Base-by-base conservation (phyloP, 92 coral and sea anemone species). In the Epizoanthus fatuus region DNA sequence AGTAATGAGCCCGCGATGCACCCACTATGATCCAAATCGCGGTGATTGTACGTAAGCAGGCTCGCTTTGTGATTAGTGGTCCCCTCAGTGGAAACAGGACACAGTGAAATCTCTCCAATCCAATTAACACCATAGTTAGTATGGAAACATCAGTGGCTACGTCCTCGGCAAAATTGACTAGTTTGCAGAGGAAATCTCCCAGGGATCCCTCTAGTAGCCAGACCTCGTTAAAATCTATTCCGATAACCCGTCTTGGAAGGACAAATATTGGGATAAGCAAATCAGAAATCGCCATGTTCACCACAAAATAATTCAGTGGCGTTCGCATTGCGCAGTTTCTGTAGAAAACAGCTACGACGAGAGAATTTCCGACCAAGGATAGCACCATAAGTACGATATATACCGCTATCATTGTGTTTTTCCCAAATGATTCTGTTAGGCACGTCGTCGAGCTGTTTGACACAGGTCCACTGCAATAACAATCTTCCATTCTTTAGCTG, bases 101-200 rank as follows among this genome's bases (percentile, higher is more conserved):
- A 53, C 75, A n/a, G 38, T 40, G 49, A n/a, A 40, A 70, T 40
- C 75, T 16, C 22, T 70, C 54, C n/a, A 70, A 7, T 44, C 75
- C 75, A 40, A 70, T 70, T 42, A 70, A 40, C 40, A 70, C 35
- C 75, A 70, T 45, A 70, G 14, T 70, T 11, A 70, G 75, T 70
- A 70, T 70, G 32, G 75, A 70, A 7, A 70, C 75, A n/a, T 70
- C 75, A 9, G 53, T 70, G 0, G 55, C 55, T 42, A 70, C 53
- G 11, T 70, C 75, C 57, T 70, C 75, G 2, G 20, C 75, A 70
- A 70, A 70, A n/a, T 70, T 70, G 56, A 70, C 75, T 2, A 70
- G 38, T 70, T 70, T 70, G 22, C 75, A 70, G 4, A 70, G 75
- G 56, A 70, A 70, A 5, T 42, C 75, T 47, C 75, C 75, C 75